A percentile compares a stretch with the other conserved stretches of the same genome.
Evolutionary conservation across 2,888 invertebrate genomes (phyloP).

Genomic region (Parelbella ahira): DNA sequence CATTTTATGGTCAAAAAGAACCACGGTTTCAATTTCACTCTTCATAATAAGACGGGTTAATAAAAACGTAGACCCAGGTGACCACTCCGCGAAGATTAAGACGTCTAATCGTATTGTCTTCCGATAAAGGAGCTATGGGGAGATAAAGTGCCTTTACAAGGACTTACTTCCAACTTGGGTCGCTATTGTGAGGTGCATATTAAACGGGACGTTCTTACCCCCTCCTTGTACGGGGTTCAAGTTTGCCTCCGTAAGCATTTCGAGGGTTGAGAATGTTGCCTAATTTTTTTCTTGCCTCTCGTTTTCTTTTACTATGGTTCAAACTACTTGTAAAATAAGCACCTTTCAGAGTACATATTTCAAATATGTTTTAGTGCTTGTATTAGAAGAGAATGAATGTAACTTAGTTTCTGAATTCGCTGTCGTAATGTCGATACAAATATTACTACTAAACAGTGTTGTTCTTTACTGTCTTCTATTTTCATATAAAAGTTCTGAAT

Average conservation of each 20-base stretch:
- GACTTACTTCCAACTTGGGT: conserved; percentile 69
- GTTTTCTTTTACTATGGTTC: not conserved
- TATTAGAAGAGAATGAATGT: too few relatives aligned
- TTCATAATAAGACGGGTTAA: conserved; percentile 4
- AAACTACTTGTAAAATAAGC: too few relatives aligned
- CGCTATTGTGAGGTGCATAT: conserved; percentile 75
- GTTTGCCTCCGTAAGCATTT: conserved; percentile 38
- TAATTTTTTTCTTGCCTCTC: conserved; percentile 47
- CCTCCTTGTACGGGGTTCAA: conserved; percentile 41
- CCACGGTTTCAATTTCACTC: too few relatives aligned
- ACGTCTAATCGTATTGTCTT: conserved; percentile 65
- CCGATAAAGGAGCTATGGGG: conserved; percentile 58
- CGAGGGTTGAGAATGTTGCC: conserved; percentile 54
- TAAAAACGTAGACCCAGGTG: conserved; percentile 30
- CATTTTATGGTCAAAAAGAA: too few relatives aligned
- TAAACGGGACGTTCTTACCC: conserved; percentile 46
- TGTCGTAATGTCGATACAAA: too few relatives aligned
- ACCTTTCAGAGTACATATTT: too few relatives aligned
- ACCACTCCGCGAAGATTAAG: conserved; percentile 58
- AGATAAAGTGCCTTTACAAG: conserved; percentile 69
- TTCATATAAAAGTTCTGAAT: too few relatives aligned
- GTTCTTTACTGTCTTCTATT: too few relatives aligned
- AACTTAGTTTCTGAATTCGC: too few relatives aligned
- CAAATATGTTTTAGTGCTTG: too few relatives aligned
- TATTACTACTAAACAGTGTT: too few relatives aligned